Percentiles rank a stretch among this genome's conserved stretches.
Conservation (phyloP, 2,888 invertebrate genomes). For the Sturmia bella region DNA sequence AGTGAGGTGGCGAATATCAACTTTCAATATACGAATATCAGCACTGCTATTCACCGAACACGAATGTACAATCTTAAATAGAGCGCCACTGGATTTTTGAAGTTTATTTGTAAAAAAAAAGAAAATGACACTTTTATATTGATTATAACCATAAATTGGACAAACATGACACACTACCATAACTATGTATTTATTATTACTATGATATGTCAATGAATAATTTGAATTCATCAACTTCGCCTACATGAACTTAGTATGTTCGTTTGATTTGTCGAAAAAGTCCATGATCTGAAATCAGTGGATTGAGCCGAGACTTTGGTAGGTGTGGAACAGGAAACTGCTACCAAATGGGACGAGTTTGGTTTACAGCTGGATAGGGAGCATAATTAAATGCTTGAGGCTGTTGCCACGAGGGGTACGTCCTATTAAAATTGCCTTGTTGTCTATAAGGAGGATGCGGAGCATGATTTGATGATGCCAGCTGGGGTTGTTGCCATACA, state of each 20-base stretch:
- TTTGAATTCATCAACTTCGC: too few species aligned
- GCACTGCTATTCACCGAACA: too few species aligned
- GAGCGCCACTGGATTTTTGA: too few species aligned
- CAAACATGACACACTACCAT: too few species aligned
- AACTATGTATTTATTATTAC: too few species aligned
- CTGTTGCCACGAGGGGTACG: conserved; percentile 11
- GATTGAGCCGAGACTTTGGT: conserved; percentile 15
- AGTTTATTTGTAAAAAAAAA: too few species aligned
- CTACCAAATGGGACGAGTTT: neutral
- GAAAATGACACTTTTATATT: too few species aligned
- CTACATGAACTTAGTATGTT: conserved; percentile 26
- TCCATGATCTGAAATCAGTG: conserved; percentile 7
- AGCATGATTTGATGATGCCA: neutral
- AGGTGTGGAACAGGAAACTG: conserved; percentile 5
- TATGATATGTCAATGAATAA: too few species aligned
- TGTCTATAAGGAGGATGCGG: conserved; percentile 9
- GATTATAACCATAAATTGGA: too few species aligned
- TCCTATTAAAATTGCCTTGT: conserved; percentile 14
- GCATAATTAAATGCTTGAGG: conserved; percentile 3
- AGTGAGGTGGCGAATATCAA: too few species aligned
- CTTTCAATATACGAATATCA: too few species aligned
- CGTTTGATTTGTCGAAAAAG: conserved; percentile 21
- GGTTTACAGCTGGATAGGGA: conserved; percentile 10
- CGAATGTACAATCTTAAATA: too few species aligned
- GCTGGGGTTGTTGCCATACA: neutral